Base-by-base conservation (phyloP, 2,113 vertebrate species). In the Paralichthys olivaceus region DNA sequence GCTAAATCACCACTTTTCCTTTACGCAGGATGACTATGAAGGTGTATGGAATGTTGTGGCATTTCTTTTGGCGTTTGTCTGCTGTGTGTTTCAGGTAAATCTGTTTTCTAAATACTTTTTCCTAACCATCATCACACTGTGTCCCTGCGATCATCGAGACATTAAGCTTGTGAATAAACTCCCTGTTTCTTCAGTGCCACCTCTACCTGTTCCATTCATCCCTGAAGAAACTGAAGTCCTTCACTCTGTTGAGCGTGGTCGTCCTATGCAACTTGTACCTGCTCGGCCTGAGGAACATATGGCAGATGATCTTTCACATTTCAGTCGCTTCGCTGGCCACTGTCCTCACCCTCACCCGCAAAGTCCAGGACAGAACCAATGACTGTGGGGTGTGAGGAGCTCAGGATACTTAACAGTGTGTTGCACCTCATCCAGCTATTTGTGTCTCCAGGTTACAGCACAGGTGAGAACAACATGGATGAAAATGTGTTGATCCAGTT, bases 261-360 rank as follows among this genome's bases (percentile, higher is more conserved):
- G 89, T 96, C 51, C 87, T 96, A 28, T 97, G 97, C 95, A 98
- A 99, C 76, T 0, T 91, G 57, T 95, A 95, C 89, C 89, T 99
- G 91, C 93, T 95, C 0, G 97, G 96, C 72, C 84, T 95, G 77
- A 87, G 98, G 91, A 98, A 96, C 83, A 23, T 87, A 61, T 98
- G 96, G 96, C 97, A 98, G 79, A 94, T 99, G 62, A 72, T 95
- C 25, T 99, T 99, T 91, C 98, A 99, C 87, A 28, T 96, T 8
- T 94, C 90, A 0, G 96, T 98, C 68, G 97, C 97, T 0, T 91
- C 89, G 49, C 84, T 98, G 29, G 95, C 97, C 26, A 96, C 96
- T 0, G 40, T 94, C 1, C 96, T 98, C 91, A 98, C 93, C 61
- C 85, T 97, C 77, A 91, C 88, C 0, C 93, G 98, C 72, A 96